Evolutionary conservation across 2,113 vertebrate species (phyloP).

Genomic region (Chaetodon auriga): DNA sequence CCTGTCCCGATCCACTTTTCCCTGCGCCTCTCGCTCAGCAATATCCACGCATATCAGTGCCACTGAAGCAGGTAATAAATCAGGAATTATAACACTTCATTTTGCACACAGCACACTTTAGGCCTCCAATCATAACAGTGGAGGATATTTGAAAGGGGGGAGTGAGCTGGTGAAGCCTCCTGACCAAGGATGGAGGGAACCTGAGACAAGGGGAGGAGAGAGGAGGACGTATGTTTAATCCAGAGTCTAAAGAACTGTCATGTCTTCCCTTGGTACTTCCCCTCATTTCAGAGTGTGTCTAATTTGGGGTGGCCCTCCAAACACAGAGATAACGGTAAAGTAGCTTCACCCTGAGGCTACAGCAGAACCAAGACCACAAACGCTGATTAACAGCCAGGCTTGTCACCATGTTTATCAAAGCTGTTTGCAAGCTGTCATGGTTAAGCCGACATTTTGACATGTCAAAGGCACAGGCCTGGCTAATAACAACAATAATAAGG

Average conservation of each 20-base stretch:
- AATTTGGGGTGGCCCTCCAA: neutral
- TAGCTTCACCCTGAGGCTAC: neutral
- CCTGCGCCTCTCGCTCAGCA: constrained; percentile 28
- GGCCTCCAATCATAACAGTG: constrained; percentile 41
- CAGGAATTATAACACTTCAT: constrained; percentile 62
- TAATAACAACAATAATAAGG: neutral
- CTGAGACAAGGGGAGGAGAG: neutral
- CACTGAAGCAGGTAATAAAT: constrained; percentile 69
- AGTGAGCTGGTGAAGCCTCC: neutral
- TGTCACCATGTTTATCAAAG: neutral
- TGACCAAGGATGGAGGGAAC: neutral
- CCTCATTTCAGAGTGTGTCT: neutral
- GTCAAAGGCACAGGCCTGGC: neutral
- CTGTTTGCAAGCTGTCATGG: neutral
- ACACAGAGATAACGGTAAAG: neutral
- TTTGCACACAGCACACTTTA: constrained; percentile 41
- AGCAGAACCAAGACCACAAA: neutral
- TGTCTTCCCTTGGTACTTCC: neutral
- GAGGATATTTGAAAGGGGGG: neutral
- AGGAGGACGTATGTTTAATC: neutral
- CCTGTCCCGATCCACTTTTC: constrained; percentile 4
- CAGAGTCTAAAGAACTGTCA: neutral
- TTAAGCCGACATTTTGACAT: neutral
- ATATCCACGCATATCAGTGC: constrained; percentile 50
- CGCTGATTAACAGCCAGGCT: neutral